Evolutionary conservation across 2,888 invertebrate species (phyloP).

Genomic region (Polydrusus tereticollis): DNA sequence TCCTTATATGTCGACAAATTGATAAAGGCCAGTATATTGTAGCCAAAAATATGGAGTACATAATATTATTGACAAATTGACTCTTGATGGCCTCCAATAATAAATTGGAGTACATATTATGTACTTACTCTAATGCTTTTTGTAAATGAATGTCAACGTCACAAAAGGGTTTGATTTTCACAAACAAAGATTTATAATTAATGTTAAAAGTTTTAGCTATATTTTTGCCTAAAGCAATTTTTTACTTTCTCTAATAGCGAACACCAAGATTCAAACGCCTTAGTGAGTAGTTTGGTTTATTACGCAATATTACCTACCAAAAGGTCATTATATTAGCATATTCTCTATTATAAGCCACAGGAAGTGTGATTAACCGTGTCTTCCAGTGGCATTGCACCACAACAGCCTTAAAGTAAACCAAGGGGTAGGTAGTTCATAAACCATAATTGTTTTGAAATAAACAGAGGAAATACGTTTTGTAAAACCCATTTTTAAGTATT

Average conservation of each 20-base stretch:
- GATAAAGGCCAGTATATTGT: no score
- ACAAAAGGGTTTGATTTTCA: no score
- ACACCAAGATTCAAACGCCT: slow-evolving; percentile 7
- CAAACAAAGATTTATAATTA: no score
- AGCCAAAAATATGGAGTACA: no score
- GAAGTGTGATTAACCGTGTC: slow-evolving; percentile 44
- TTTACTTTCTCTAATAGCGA: slow-evolving; percentile 16
- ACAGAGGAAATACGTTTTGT: no score
- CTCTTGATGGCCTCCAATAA: no score
- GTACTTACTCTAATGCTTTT: no score
- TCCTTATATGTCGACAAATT: no score
- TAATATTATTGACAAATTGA: no score
- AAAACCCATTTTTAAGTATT: no score
- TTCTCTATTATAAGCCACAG: slow-evolving; percentile 62
- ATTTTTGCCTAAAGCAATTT: slow-evolving; percentile 23
- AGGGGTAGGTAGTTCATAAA: background rate
- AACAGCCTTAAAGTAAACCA: slow-evolving; percentile 21
- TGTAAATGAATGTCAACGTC: background rate
- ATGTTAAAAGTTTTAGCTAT: background rate
- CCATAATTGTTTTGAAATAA: slow-evolving; percentile 1
- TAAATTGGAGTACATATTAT: no score
- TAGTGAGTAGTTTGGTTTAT: slow-evolving; percentile 49
- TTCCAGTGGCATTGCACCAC: slow-evolving; percentile 37
- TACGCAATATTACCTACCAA: slow-evolving; percentile 64
- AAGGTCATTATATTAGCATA: slow-evolving; percentile 65